Conservation (phyloP, 2,797 vertebrate genomes). For the Gymnoscopelus microlampas region DNA sequence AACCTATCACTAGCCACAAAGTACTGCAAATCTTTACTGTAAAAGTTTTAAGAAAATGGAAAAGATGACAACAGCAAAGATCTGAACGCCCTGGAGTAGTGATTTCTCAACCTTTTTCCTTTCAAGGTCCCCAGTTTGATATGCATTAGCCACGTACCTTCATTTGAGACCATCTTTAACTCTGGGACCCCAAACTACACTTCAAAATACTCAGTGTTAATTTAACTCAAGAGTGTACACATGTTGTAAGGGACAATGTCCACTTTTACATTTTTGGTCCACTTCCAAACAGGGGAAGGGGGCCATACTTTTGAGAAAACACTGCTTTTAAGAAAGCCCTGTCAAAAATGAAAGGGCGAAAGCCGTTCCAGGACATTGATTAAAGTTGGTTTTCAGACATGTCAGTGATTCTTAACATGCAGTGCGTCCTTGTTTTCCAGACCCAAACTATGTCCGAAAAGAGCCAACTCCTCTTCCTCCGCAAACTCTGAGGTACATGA, state of each 20-base stretch:
- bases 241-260: constrained; percentile 33
- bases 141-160: too few species aligned
- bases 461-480: constrained; percentile 73
- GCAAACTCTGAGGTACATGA: constrained; percentile 80
- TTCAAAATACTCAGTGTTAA: too few species aligned
- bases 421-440: constrained; percentile 73
- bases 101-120: constrained; percentile 5
- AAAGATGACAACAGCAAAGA: constrained; percentile 16
- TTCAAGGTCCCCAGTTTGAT: too few species aligned
- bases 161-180: too few species aligned
- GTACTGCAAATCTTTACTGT: too few species aligned
- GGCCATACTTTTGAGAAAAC: constrained; percentile 6
- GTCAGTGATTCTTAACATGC: constrained; percentile 54
- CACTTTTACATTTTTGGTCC: constrained; percentile 49
- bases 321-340: constrained; percentile 20
- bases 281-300: constrained; percentile 36
- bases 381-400: constrained; percentile 44
- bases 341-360: constrained; percentile 8
- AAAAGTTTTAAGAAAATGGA: neutral
- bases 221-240: constrained; percentile 25
- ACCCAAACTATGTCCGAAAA: constrained; percentile 82
- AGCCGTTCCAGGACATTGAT: constrained; percentile 23
- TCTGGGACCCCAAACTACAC: too few species aligned
- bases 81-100: constrained; percentile 25
- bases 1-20: too few species aligned